A percentile compares a stretch with the other conserved stretches of the same genome.
Conservation (phyloP, 2,888 invertebrate genomes). For the Junonia oenone region DNA sequence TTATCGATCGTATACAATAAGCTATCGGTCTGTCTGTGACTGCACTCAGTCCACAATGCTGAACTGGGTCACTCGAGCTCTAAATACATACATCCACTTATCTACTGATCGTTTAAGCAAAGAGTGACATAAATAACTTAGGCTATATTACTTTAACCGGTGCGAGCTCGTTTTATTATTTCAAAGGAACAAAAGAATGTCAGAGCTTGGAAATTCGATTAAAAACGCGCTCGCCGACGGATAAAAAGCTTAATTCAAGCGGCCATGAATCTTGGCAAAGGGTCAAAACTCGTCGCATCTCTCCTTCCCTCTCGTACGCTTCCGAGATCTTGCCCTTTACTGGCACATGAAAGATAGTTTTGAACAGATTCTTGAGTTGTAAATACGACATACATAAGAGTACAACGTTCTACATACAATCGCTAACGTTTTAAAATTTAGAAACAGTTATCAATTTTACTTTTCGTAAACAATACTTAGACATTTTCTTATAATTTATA, state of each 20-base stretch:
- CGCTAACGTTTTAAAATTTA: too few species aligned
- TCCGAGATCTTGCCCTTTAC: background rate
- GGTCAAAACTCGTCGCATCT: slow-evolving; percentile 52
- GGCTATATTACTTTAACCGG: slow-evolving; percentile 36
- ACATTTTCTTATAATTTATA: background rate
- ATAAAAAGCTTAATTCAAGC: slow-evolving; percentile 16
- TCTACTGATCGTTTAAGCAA: slow-evolving; percentile 37
- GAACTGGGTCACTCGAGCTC: slow-evolving; percentile 63
- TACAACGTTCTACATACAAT: too few species aligned
- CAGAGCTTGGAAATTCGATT: slow-evolving; percentile 9
- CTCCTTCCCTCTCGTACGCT: background rate
- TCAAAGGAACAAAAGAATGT: slow-evolving; percentile 13
- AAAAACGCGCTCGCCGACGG: slow-evolving; percentile 2
- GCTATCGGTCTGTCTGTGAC: slow-evolving; percentile 50
- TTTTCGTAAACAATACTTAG: background rate
- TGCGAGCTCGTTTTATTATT: slow-evolving; percentile 22
- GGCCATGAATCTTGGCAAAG: slow-evolving; percentile 51
- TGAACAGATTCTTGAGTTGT: too few species aligned
- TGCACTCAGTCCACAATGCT: slow-evolving; percentile 38
- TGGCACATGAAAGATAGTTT: background rate
- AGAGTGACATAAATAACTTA: slow-evolving; percentile 48
- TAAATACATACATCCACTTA: slow-evolving; percentile 39
- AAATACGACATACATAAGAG: too few species aligned
- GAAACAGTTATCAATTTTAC: background rate
- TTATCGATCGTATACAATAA: slow-evolving; percentile 66